Evolutionary conservation across 2,888 invertebrate genomes (phyloP).

Genomic region (Pachydiplax longipennis): DNA sequence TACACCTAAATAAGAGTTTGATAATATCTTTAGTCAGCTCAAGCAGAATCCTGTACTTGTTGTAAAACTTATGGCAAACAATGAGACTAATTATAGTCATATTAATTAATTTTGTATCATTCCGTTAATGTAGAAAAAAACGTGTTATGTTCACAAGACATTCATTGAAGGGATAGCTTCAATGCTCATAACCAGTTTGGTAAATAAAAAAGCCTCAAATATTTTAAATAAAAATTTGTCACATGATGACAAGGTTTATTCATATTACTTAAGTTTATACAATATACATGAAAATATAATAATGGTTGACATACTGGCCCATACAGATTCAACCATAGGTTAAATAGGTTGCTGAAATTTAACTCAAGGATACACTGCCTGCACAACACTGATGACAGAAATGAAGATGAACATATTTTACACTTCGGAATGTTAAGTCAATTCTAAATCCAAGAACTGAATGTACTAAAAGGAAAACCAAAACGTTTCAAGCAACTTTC

Average conservation of each 20-base stretch:
- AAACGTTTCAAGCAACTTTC: conserved; percentile 33
- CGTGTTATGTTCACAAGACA: no score
- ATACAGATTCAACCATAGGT: conserved; percentile 37
- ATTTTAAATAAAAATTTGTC: conserved; percentile 39
- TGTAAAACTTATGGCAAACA: no score
- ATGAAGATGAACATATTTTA: conserved; percentile 29
- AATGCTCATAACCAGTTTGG: neutral
- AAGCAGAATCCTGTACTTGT: no score
- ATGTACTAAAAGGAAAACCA: neutral
- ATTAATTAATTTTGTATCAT: no score
- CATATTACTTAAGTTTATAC: conserved; percentile 46
- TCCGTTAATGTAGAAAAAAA: no score
- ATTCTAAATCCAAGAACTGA: neutral
- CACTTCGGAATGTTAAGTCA: conserved; percentile 40
- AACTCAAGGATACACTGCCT: conserved; percentile 1
- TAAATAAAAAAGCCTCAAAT: neutral
- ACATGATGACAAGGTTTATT: conserved; percentile 45
- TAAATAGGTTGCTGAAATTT: conserved; percentile 35
- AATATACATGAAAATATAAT: conserved; percentile 46
- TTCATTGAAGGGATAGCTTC: no score
- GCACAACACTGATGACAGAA: conserved; percentile 36
- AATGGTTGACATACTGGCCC: conserved; percentile 32
- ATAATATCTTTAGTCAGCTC: no score
- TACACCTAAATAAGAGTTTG: no score
- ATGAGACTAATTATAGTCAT: no score